Percentiles rank a stretch among this genome's conserved stretches.
Evolutionary conservation across 2,888 invertebrate genomes (phyloP).

Genomic region (Drosophila mimica): DNA sequence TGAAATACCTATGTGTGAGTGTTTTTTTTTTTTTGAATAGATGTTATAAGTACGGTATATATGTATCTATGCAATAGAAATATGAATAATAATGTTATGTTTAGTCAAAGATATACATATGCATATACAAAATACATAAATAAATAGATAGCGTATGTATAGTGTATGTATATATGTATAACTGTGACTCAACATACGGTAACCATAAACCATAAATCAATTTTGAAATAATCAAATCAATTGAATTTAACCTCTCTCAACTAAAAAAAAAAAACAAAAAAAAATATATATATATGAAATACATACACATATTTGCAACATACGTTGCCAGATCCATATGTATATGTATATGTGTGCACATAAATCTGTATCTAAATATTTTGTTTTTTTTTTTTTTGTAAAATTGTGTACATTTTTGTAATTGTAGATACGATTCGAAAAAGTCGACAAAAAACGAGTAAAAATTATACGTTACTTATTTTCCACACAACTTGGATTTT

Average conservation of each 20-base stretch:
- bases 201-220: constrained; percentile 28
- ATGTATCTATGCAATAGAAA: constrained; percentile 27
- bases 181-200: constrained; percentile 13
- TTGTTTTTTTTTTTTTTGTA: constrained; percentile 15
- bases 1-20: constrained; percentile 22
- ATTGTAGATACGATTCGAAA: constrained; percentile 28
- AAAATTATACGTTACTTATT: constrained; percentile 10
- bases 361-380: constrained; percentile 2
- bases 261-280: neutral
- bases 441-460: constrained; percentile 9
- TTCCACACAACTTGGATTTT: neutral
- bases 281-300: constrained; percentile 4
- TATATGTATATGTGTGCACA: constrained; percentile 11
- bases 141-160: constrained; percentile 3
- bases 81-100: constrained; percentile 7
- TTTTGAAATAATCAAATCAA: constrained; percentile 33
- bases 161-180: neutral
- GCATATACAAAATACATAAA: constrained; percentile 4
- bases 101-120: constrained; percentile 16
- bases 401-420: constrained; percentile 28
- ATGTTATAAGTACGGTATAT: constrained; percentile 16
- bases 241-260: constrained; percentile 29
- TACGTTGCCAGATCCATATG: neutral
- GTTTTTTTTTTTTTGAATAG: constrained; percentile 32
- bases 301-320: neutral